phyloP scores from a whole-genome alignment of 2,797 vertebrate species.

The Sorex maritimensis region DNA sequence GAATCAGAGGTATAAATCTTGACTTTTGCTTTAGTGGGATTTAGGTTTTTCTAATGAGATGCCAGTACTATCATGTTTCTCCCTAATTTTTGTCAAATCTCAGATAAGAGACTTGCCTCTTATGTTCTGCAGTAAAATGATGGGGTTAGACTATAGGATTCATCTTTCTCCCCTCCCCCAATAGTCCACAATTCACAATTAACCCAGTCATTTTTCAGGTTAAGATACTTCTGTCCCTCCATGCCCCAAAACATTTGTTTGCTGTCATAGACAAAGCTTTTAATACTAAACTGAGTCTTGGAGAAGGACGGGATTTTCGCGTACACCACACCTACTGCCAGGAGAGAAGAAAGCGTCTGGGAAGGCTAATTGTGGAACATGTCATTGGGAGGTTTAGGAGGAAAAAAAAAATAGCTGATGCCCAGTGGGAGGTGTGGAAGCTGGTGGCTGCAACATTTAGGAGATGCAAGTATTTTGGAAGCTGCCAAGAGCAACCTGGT shows the following conservation, averaged over 20 bases:
- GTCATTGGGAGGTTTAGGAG: conserved; percentile 41
- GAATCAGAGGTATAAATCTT: background rate
- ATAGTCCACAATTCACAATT: background rate
- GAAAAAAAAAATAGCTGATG: conserved; percentile 76
- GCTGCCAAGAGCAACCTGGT: conserved; percentile 45
- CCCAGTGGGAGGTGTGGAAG: conserved; percentile 39
- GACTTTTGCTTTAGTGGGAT: background rate
- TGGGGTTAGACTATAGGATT: background rate
- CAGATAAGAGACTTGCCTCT: background rate
- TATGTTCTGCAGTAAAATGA: conserved; percentile 42
- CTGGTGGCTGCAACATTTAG: conserved; percentile 39
- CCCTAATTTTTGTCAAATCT: conserved; percentile 33
- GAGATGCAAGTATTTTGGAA: conserved; percentile 68
- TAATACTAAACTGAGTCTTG: conserved; percentile 68
- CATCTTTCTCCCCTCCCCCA: no score
- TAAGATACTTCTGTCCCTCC: conserved; percentile 26
- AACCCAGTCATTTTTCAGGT: conserved; percentile 49
- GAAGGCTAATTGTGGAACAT: conserved; percentile 72
- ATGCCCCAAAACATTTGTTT: conserved; percentile 65
- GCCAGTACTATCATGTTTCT: background rate
- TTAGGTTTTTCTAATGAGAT: background rate
- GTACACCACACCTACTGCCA: conserved; percentile 63
- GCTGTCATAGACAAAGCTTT: conserved; percentile 66
- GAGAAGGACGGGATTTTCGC: conserved; percentile 72
- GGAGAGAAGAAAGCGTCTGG: conserved; percentile 40